Evolutionary conservation across 2,797 vertebrate genomes (phyloP).

Genomic region (Menidia menidia): DNA sequence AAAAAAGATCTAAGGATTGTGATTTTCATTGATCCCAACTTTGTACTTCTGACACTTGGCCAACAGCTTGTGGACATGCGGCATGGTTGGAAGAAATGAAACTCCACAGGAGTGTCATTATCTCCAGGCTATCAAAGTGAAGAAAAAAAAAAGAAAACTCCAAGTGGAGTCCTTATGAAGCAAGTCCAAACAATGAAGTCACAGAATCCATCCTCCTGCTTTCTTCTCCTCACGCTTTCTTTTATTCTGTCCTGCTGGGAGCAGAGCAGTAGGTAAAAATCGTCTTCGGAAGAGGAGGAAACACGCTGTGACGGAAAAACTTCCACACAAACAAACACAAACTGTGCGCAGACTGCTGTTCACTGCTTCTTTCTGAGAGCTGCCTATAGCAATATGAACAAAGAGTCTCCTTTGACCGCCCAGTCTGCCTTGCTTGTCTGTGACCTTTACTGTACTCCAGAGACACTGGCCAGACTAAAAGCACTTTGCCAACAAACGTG

Average conservation of each 20-base stretch:
- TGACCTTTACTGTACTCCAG: constrained; percentile 53
- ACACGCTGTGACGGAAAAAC: constrained; percentile 59
- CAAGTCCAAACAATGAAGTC: constrained; percentile 48
- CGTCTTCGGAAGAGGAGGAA: constrained; percentile 51
- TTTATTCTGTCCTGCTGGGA: constrained; percentile 44
- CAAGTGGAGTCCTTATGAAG: constrained; percentile 23
- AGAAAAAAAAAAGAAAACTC: constrained; percentile 9
- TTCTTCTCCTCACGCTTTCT: constrained; percentile 38
- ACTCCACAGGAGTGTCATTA: constrained; percentile 52
- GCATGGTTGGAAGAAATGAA: constrained; percentile 39
- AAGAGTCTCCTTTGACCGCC: constrained; percentile 56
- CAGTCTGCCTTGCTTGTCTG: constrained; percentile 25
- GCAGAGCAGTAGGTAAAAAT: constrained; percentile 49
- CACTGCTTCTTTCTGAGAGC: constrained; percentile 48
- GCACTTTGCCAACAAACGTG: constrained; percentile 7
- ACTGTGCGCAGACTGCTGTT: constrained; percentile 12
- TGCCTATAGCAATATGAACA: constrained; percentile 68
- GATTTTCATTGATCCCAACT: constrained; percentile 43
- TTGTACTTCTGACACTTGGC: constrained; percentile 31
- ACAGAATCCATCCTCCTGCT: constrained; percentile 40
- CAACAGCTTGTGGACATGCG: constrained; percentile 26
- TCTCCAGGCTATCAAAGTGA: constrained; percentile 53
- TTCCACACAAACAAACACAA: constrained; percentile 24
- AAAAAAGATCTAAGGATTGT: constrained; percentile 36
- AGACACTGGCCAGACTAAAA: constrained; percentile 20